Evolutionary conservation across 2,113 vertebrate genomes (phyloP).

Genomic region (Bubalus kerabau): DNA sequence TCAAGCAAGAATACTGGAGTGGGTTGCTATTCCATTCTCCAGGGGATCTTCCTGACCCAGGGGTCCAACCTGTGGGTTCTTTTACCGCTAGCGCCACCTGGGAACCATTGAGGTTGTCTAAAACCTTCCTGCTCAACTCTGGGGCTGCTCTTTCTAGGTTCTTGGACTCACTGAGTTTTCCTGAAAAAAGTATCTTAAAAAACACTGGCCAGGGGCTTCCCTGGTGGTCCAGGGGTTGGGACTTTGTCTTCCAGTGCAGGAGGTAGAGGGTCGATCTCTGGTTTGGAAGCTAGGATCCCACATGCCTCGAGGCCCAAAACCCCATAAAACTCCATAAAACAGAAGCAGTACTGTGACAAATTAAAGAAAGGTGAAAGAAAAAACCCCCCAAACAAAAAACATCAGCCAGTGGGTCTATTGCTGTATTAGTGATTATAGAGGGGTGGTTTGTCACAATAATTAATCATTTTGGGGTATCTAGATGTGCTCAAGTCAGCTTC

Average conservation of each 20-base stretch:
- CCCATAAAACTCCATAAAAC: not conserved
- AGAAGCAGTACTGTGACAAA: not conserved
- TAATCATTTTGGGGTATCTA: not conserved
- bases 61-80: not conserved
- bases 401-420: not conserved
- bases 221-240: not conserved
- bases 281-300: not conserved
- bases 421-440: not conserved
- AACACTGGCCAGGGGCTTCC: not conserved
- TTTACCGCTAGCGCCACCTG: not conserved
- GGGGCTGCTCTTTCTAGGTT: not conserved
- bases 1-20: not conserved
- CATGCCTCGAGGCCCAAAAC: accelerated
- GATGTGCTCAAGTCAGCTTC: not conserved
- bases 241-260: not conserved
- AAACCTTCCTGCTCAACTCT: not conserved
- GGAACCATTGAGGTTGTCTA: not conserved
- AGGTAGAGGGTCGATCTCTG: not conserved
- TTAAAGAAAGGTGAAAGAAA: not conserved
- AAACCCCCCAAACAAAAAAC: not conserved
- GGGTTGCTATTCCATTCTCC: not conserved
- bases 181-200: not conserved
- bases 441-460: not conserved
- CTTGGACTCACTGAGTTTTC: not conserved
- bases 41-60: not conserved